These are phyloP conservation scores for Mola mola DNA, from an alignment of 2,113 vertebrate species.

Conservation along the genomic window DNA sequence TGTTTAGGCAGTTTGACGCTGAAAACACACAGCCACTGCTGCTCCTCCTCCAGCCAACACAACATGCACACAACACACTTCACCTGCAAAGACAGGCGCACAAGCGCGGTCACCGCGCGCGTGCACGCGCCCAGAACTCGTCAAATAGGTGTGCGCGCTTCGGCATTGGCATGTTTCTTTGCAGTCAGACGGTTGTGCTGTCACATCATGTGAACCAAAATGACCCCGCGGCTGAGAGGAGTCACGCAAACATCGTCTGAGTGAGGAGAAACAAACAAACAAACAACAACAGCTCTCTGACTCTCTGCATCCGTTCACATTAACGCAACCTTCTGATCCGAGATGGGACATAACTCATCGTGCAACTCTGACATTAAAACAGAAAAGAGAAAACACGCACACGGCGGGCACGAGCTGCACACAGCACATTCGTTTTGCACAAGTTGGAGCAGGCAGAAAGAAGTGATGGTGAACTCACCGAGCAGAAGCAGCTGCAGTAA, in stretches of 20 bases:
- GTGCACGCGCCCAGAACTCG: neutral
- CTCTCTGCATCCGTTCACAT: neutral
- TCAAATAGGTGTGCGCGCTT: conserved; percentile 28
- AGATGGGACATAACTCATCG: neutral
- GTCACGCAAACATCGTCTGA: neutral
- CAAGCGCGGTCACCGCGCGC: conserved; percentile 10
- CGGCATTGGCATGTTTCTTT: conserved; percentile 39
- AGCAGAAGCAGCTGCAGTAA: conserved; percentile 74
- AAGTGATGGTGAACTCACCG: conserved; percentile 62
- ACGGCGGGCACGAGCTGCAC: too few species aligned
- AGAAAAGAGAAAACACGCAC: neutral
- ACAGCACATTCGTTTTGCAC: too few species aligned
- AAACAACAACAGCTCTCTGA: neutral
- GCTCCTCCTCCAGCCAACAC: neutral
- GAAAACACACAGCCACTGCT: neutral
- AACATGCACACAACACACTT: conserved; percentile 13
- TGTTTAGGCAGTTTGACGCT: conserved; percentile 5
- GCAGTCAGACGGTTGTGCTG: conserved; percentile 1
- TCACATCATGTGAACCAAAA: neutral
- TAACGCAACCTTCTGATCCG: neutral
- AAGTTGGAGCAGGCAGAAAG: too few species aligned
- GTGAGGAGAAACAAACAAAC: neutral
- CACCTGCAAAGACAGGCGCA: conserved; percentile 58
- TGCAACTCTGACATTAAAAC: conserved; percentile 51
- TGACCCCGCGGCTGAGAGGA: conserved; percentile 1